Conservation (phyloP, 1,140 invertebrate species). For the Drosophila sp. region DNA sequence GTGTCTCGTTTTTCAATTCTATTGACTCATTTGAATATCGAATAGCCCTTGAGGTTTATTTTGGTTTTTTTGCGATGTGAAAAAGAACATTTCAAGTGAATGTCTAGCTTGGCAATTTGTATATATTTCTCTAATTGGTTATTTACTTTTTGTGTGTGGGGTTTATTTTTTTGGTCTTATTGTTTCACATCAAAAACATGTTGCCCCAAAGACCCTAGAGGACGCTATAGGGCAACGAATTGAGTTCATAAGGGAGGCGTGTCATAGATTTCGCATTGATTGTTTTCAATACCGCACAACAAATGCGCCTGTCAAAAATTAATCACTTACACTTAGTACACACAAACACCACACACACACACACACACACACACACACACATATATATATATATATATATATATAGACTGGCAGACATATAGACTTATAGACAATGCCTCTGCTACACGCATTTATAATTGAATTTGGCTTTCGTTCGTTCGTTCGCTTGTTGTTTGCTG, state of each 20-base stretch:
- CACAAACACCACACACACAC: slow-evolving; percentile 40
- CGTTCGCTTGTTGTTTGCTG: slow-evolving; percentile 34
- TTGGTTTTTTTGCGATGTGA: neutral
- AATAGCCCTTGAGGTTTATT: slow-evolving; percentile 1
- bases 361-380: slow-evolving; percentile 38
- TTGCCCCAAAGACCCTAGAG: slow-evolving; percentile 1
- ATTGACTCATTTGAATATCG: neutral
- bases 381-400: slow-evolving; percentile 21
- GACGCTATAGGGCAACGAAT: neutral
- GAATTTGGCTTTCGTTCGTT: slow-evolving; percentile 73
- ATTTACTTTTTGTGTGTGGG: slow-evolving; percentile 5
- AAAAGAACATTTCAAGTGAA: neutral
- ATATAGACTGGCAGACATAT: slow-evolving; percentile 6
- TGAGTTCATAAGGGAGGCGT: slow-evolving; percentile 46
- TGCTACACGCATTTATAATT: slow-evolving; percentile 77
- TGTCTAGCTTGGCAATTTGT: neutral
- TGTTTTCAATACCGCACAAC: slow-evolving; percentile 73
- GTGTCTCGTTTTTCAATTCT: too few relatives aligned
- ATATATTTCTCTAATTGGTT: slow-evolving; percentile 13
- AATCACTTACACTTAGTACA: slow-evolving; percentile 78
- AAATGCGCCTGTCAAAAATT: slow-evolving; percentile 73
- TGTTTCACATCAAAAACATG: neutral
- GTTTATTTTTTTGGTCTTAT: neutral
- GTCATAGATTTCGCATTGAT: slow-evolving; percentile 75
- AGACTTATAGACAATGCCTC: slow-evolving; percentile 59